These are phyloP conservation scores for Gymnorhina tibicen DNA, from an alignment of 2,113 vertebrate species.

Conservation along the genomic window DNA sequence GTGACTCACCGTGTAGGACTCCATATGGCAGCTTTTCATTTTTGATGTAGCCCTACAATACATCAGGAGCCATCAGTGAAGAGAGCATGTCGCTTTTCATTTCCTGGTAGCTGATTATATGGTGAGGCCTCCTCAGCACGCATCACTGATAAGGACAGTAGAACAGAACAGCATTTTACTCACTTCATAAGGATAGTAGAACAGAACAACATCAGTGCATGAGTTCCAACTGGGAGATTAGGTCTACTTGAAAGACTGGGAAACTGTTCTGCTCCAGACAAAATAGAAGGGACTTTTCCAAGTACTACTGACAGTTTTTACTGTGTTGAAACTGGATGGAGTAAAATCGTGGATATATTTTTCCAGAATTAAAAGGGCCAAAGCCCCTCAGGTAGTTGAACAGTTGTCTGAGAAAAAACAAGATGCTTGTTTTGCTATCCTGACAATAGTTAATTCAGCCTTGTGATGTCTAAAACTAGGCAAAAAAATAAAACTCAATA, in stretches of 20 bases:
- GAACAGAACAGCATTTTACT: too few species aligned
- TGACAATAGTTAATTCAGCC: neutral
- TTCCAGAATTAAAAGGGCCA: neutral
- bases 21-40: too few species aligned
- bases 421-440: neutral
- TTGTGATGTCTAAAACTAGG: neutral
- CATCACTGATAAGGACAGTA: too few species aligned
- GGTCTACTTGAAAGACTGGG: neutral
- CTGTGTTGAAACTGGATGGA: neutral
- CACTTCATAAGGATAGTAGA: too few species aligned
- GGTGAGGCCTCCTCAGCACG: too few species aligned
- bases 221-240: neutral
- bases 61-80: too few species aligned
- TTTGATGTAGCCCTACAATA: too few species aligned
- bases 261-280: neutral
- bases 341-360: neutral
- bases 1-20: too few species aligned
- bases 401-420: neutral
- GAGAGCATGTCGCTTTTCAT: too few species aligned
- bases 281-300: neutral
- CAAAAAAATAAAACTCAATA: neutral
- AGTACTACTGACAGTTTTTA: neutral
- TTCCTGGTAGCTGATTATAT: too few species aligned
- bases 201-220: neutral
- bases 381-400: neutral